A percentile compares a stretch with the other conserved stretches of the same genome.
These are phyloP conservation scores for Calephelis nemesis DNA, from an alignment of 1,140 invertebrate species.

Conservation along the genomic window DNA sequence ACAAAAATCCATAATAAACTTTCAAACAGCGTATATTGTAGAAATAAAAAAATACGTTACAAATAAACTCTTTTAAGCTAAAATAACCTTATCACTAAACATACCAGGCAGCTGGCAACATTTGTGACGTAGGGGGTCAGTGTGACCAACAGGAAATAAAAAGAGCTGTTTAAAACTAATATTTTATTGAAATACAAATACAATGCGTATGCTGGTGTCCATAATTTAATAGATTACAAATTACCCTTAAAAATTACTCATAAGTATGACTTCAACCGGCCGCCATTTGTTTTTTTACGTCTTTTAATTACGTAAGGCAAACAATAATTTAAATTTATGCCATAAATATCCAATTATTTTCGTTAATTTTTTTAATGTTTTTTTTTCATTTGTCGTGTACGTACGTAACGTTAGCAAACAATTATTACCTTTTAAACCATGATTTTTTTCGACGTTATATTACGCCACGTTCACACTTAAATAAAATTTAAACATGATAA, in stretches of 20 bases:
- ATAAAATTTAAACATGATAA: no score
- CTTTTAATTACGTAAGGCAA: conserved; percentile 1
- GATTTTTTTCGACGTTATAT: no score
- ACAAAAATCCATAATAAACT: conserved; percentile 51
- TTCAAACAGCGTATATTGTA: conserved; percentile 66
- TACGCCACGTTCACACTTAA: no score
- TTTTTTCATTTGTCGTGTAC: no score
- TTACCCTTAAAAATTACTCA: conserved; percentile 38
- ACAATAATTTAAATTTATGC: background rate
- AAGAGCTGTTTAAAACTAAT: conserved; percentile 49
- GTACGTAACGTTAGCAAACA: no score
- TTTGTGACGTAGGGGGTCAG: conserved; percentile 35
- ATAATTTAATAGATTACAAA: conserved; percentile 51
- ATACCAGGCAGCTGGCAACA: conserved; percentile 30
- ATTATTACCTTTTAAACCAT: no score
- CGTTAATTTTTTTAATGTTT: no score
- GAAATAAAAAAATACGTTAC: conserved; percentile 65
- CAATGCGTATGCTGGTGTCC: conserved; percentile 52
- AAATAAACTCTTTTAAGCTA: conserved; percentile 59
- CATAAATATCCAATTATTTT: background rate
- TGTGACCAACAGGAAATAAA: conserved; percentile 27
- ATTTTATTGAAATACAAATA: conserved; percentile 52
- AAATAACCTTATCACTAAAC: conserved; percentile 36
- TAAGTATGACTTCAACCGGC: conserved; percentile 13
- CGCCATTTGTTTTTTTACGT: background rate